Base-by-base conservation (phyloP, 2,888 invertebrate genomes). In the Cremastobaeus sp. region DNA sequence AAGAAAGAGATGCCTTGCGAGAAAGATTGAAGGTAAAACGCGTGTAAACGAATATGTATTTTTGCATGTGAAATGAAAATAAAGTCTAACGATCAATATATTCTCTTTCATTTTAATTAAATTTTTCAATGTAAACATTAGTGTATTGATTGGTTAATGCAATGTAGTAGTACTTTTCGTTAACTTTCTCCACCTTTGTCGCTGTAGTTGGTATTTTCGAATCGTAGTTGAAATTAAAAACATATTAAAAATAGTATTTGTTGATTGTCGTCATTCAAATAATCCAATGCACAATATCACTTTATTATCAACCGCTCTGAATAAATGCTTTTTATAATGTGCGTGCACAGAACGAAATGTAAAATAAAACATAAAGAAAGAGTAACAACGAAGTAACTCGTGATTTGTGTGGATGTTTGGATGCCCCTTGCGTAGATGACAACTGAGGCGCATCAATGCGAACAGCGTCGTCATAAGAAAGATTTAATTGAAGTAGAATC, bases 1-100 rank as follows among this genome's bases (percentile, higher is more conserved):
- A 90, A 78, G 93, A 93, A 83, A 89, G 91, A 32, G 89, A 91
- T 79, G 88, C 89, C 0, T 81, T 92, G 6, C 89, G 90, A 20
- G 89, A 91, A 72, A 89, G 90, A 81, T 86, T 92, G 0, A 89
- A 91, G 84, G 90, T 90, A 84, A 80, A 82, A 41, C 47, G 32
- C 35, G 21, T 1, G 11, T 64, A 41, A 65, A 50, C 9, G 43
- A 21, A 14, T 18, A 21, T 41, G 57, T 35, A 64, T n/a, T 11
- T 32, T 37, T 57, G 62, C 70, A 70, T 55, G 60, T 62, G 8
- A 35, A 60, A 34, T 37, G 2, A 14, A 5, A 57, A 55, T 48
- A 57, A 48, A 55, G 34, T 28, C 30, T 9, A 32, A n/a, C 0
- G 3, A 32, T 3, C 5, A 6, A n/a, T 32, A 3, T 6, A 9